Evolutionary conservation across 2,888 invertebrate genomes (phyloP).

Genomic region (Phalangium opilio): DNA sequence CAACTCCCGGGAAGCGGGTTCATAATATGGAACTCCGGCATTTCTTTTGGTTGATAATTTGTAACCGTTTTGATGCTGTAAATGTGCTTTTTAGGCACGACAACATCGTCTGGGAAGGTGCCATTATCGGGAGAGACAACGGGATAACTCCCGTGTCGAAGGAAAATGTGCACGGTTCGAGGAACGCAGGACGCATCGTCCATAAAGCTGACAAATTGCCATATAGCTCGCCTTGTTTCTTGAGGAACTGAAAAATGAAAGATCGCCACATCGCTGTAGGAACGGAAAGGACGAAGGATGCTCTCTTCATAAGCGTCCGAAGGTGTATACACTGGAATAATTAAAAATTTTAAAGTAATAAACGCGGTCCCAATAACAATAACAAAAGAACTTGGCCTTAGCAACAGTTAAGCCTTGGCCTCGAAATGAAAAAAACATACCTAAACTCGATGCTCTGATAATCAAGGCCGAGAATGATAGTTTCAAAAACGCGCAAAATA

Average conservation of each 20-base stretch:
- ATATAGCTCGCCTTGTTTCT: conserved; percentile 35
- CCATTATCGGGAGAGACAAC: conserved; percentile 67
- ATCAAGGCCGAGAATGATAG: no score
- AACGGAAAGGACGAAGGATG: conserved; percentile 33
- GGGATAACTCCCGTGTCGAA: conserved; percentile 68
- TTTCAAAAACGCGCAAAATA: no score
- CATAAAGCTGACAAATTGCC: conserved; percentile 39
- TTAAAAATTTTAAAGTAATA: background rate
- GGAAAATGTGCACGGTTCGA: conserved; percentile 38
- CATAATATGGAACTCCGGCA: conserved; percentile 33
- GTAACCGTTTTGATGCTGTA: conserved; percentile 7
- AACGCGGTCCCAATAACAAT: background rate
- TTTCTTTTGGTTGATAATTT: conserved; percentile 31
- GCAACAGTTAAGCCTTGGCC: no score
- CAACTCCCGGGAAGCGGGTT: conserved; percentile 51
- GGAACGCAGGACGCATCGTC: conserved; percentile 33
- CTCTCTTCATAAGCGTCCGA: conserved; percentile 37
- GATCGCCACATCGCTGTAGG: conserved; percentile 35
- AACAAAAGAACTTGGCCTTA: no score
- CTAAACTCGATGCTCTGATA: no score
- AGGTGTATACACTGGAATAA: background rate
- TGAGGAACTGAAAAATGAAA: conserved; percentile 37
- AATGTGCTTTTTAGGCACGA: conserved; percentile 18
- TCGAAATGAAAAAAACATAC: no score
- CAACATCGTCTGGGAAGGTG: conserved; percentile 47